Evolutionary conservation across 2,113 vertebrate species (phyloP), one percentile per base, ranked within the genome.

Genomic region (Cavia porcellus): DNA sequence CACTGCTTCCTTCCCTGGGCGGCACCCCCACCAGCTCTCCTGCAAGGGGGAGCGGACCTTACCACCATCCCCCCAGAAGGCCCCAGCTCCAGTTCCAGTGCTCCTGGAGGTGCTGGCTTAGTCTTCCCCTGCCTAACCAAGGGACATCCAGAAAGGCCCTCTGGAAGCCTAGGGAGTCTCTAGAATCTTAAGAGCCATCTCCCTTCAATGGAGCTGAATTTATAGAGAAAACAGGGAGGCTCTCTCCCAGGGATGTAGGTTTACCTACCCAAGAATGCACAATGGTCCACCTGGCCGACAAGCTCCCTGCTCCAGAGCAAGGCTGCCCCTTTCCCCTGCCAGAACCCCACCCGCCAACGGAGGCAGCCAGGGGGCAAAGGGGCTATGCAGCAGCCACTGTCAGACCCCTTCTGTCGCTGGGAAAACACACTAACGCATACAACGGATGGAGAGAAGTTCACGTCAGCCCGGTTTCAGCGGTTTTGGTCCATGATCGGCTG

Each of bases 61-160:
- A 13, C 1, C 15, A 35, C 24, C 22, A 2, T 14, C 24, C 5
- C 57, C 64, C 7, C 0, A 7, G 82, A 68, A 84, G 2, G 22
- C 0, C 25, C 1, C 10, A 9, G 28, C 68, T 30, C 42, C 9
- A 30, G 20, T 3, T 75, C 74, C 74, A 45, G 1, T 0, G 7
- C 24, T 47, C 32, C 19, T 7, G 7, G 0, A 0, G 7, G 20
- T 0, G 5, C 20, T 17, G 52, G 47, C 32, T n/a, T 2, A 8
- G 38, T 14, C 32, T 32, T 64, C 55, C 64, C 35, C 86, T 62
- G 45, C 83, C 32, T 82, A 50, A 24, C 0, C 5, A 42, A 86
- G 86, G 20, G 45, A 94, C 47, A 1, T 45, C 64, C 83, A 87
- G 74, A 55, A 50, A 80, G 59, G 83, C 42, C 47, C 55, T 93